A percentile compares a stretch with the other conserved stretches of the same genome.
Conservation (phyloP, 2,888 invertebrate genomes). For the Cepaea hortensis region DNA sequence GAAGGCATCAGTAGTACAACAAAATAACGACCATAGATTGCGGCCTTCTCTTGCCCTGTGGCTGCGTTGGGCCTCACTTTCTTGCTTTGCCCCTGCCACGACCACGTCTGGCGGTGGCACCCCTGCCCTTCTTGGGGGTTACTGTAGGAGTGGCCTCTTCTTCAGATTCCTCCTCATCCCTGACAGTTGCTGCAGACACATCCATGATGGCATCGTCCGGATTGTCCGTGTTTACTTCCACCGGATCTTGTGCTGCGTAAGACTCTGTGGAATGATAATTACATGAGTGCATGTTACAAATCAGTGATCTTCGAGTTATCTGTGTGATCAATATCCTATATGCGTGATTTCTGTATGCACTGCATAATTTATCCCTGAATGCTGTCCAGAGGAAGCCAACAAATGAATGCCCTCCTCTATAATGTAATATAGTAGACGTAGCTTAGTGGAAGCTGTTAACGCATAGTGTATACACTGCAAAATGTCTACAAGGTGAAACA, state of each 20-base stretch:
- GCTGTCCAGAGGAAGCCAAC: too few relatives aligned
- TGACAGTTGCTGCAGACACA: neutral
- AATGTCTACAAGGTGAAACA: too few relatives aligned
- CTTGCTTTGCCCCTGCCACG: slow-evolving; percentile 29
- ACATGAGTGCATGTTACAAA: neutral
- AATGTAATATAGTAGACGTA: too few relatives aligned
- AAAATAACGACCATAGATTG: too few relatives aligned
- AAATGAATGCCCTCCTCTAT: too few relatives aligned
- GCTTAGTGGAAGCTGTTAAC: too few relatives aligned
- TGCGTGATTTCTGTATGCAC: too few relatives aligned
- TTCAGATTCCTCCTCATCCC: slow-evolving; percentile 12
- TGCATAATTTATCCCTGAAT: too few relatives aligned
- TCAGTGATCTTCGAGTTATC: too few relatives aligned
- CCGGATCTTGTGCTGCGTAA: neutral
- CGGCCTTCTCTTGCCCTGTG: neutral
- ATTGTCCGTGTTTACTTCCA: neutral
- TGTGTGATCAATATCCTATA: too few relatives aligned
- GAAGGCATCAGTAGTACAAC: too few relatives aligned
- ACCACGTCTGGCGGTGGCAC: slow-evolving; percentile 36
- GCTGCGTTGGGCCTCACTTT: neutral
- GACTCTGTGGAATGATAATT: neutral
- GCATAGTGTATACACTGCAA: too few relatives aligned
- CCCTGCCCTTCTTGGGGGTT: neutral
- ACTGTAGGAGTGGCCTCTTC: neutral
- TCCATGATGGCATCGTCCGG: slow-evolving; percentile 4